These are phyloP conservation scores for Bombyx huttoni DNA, from an alignment of 2,888 invertebrate genomes.

Conservation along the genomic window DNA sequence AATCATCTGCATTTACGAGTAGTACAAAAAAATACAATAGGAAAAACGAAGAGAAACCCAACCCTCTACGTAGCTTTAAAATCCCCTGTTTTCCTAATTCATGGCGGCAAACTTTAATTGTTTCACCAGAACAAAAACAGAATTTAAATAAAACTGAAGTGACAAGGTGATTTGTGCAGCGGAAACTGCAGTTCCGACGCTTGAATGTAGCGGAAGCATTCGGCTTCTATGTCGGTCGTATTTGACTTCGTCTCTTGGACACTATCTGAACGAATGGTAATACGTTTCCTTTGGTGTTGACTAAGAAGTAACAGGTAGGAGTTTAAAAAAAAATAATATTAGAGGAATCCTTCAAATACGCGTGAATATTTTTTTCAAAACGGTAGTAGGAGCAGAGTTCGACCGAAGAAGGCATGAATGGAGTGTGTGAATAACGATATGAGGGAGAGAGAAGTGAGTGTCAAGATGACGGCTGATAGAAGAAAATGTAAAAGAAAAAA, in stretches of 20 bases:
- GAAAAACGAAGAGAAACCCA: too few relatives aligned
- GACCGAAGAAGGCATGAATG: too few relatives aligned
- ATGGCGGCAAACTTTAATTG: constrained; percentile 1
- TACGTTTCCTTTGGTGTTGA: constrained; percentile 21
- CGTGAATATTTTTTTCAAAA: too few relatives aligned
- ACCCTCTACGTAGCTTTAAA: constrained; percentile 1
- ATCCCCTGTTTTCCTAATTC: constrained; percentile 1
- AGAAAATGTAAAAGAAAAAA: too few relatives aligned
- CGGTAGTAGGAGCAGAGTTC: too few relatives aligned
- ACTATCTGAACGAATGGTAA: constrained; percentile 44
- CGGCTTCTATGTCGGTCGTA: constrained; percentile 26
- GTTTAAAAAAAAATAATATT: too few relatives aligned
- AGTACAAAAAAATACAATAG: neutral
- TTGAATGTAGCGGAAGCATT: constrained; percentile 37
- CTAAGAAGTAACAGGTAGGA: neutral
- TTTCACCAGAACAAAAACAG: neutral
- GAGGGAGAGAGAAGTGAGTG: too few relatives aligned
- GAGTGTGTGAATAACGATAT: too few relatives aligned
- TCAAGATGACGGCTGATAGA: too few relatives aligned
- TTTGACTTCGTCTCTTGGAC: constrained; percentile 30
- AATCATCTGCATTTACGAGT: neutral
- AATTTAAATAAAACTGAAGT: constrained; percentile 27
- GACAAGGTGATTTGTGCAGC: constrained; percentile 39
- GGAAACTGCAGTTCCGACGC: constrained; percentile 42
- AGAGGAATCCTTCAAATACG: too few relatives aligned